These are phyloP conservation scores for Paracanthobrama guichenoti DNA, from an alignment of 2,113 vertebrate species.

Conservation along the genomic window DNA sequence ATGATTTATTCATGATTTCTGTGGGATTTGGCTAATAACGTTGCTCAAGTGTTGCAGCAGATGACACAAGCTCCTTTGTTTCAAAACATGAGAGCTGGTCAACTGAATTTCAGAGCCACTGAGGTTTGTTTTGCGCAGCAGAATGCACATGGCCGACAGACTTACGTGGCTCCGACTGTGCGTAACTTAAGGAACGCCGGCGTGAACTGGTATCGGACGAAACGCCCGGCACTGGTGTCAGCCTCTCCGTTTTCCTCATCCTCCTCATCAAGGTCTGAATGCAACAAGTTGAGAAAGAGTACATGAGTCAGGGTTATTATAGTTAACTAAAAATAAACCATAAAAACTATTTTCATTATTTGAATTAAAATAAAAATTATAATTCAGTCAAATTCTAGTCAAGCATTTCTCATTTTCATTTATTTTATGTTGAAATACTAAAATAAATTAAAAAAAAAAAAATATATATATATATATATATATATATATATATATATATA, in stretches of 20 bases:
- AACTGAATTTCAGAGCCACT: neutral
- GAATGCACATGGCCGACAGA: conserved; percentile 44
- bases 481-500: too few relatives aligned
- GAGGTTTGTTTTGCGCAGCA: neutral
- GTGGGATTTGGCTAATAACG: conserved; percentile 16
- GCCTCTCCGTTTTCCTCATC: conserved; percentile 83
- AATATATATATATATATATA: too few relatives aligned
- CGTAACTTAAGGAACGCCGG: conserved; percentile 92
- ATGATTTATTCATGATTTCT: conserved; percentile 31
- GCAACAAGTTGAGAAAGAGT: neutral
- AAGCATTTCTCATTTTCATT: neutral
- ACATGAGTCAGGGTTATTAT: neutral
- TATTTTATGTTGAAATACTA: neutral
- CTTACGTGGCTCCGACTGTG: conserved; percentile 97
- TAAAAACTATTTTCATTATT: neutral
- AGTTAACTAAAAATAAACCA: neutral
- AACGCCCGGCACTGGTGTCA: conserved; percentile 88
- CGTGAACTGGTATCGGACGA: conserved; percentile 98
- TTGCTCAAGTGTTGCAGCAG: neutral
- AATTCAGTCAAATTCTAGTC: too few relatives aligned
- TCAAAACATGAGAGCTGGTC: neutral
- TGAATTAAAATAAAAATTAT: too few relatives aligned
- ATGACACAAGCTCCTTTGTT: conserved; percentile 31
- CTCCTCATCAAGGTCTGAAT: conserved; percentile 78
- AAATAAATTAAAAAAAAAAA: too few relatives aligned